Base-by-base conservation (phyloP, 2,797 vertebrate genomes). In the Neoniphon sammara region DNA sequence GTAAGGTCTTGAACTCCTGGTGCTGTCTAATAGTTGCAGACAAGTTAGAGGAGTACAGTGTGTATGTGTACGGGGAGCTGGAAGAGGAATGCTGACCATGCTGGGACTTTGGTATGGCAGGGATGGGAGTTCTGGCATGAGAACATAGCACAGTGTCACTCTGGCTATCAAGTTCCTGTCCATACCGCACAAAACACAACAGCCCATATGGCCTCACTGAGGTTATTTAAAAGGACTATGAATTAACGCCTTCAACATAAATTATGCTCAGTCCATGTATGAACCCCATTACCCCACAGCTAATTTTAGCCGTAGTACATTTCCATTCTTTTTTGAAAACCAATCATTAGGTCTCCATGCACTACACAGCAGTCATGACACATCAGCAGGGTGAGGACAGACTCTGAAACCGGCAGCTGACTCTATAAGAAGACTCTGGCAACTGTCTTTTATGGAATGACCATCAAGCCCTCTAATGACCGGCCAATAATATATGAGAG, bases 41-140 rank as follows among this genome's bases (percentile, higher is more conserved):
- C 80, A 85, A 63, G 64, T 58, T 56, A 64, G 44, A 11, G 27
- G 47, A 73, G 39, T 73, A 25, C n/a, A 66, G 56, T n/a, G 56
- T 20, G 56, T 10, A n/a, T 20, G 56, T 20, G 55, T 21, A 34
- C 31, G 5, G 27, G 10, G 82, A 73, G 75, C 31, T 65, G 27
- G 31, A 58, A 64, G 63, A 60, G 88, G 89, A 82, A 92, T 87
- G 85, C 69, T 86, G 84, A 88, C 77, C 77, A 88, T 81, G 85
- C 81, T 76, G 74, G 61, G 72, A 79, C 77, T 86, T 55, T 66
- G 80, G 79, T 78, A 85, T 87, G 89, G 31, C 70, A 31, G 75
- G 62, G 73, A 75, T 85, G 75, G 77, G 75, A 86, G 78, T 82
- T 69, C 76, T 84, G 87, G 82, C 86, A 88, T 80, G 72, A 78